These are phyloP conservation scores for Epizoanthus rinbou DNA, from an alignment of 92 coral and sea anemone genomes.

Conservation along the genomic window DNA sequence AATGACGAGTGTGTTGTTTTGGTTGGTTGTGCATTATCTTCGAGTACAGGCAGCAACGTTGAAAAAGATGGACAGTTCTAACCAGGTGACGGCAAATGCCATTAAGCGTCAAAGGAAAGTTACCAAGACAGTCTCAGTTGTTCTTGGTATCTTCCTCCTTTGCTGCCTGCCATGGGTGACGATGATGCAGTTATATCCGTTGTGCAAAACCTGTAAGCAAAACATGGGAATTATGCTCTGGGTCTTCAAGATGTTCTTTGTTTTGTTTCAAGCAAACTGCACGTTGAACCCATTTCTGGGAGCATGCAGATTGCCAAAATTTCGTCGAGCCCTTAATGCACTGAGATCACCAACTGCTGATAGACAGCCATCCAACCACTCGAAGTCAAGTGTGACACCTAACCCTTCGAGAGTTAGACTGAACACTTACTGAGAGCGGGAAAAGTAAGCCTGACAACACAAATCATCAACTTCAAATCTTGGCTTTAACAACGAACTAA, in stretches of 20 bases:
- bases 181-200: constrained; percentile 24
- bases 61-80: background rate
- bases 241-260: constrained; percentile 29
- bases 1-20: constrained; percentile 8
- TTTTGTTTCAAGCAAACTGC: constrained; percentile 23
- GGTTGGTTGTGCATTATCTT: constrained; percentile 13
- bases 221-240: background rate
- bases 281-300: constrained; percentile 27
- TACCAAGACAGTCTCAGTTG: constrained; percentile 15
- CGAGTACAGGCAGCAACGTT: background rate
- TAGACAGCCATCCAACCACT: no score
- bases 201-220: background rate
- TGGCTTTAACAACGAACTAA: no score
- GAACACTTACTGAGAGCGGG: no score
- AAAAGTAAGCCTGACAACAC: no score
- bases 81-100: background rate
- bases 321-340: background rate
- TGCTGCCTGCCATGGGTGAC: constrained; percentile 34
- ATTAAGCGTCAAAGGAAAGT: constrained; percentile 28
- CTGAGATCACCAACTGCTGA: background rate
- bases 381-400: no score
- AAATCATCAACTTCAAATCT: no score
- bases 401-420: no score
- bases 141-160: constrained; percentile 26
- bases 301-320: constrained; percentile 32